phyloP scores from a whole-genome alignment of 2,797 vertebrate species.

The Tokudaia tokunoshimensis region DNA sequence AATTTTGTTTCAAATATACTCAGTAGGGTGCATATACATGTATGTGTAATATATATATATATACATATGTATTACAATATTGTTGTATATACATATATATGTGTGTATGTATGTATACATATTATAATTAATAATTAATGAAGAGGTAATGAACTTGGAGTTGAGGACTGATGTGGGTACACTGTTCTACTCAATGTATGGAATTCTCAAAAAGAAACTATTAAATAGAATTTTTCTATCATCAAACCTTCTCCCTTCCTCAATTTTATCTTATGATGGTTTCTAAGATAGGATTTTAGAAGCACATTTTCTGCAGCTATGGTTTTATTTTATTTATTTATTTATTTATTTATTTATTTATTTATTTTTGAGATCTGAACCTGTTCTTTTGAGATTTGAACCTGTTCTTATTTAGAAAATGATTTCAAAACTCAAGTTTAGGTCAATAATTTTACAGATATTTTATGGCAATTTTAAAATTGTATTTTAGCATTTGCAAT shows the following conservation, averaged over 20 bases:
- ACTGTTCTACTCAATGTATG: neutral
- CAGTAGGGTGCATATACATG: neutral
- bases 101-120: too few relatives aligned
- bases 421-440: neutral
- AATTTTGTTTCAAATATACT: neutral
- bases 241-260: neutral
- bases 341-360: too few relatives aligned
- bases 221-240: neutral
- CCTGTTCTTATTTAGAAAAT: slow-evolving; percentile 29
- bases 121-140: neutral
- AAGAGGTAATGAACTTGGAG: neutral
- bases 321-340: neutral
- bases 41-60: neutral
- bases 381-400: neutral
- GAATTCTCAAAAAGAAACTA: neutral
- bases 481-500: neutral
- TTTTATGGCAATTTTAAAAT: neutral
- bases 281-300: neutral
- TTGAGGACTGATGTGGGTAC: neutral
- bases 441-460: neutral
- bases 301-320: neutral
- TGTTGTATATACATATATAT: too few relatives aligned
- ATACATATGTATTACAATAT: neutral
- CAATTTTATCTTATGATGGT: neutral
- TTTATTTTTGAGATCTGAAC: neutral